Evolutionary conservation across 1,140 invertebrate genomes (phyloP).

Genomic region (Cotesia glomerata): DNA sequence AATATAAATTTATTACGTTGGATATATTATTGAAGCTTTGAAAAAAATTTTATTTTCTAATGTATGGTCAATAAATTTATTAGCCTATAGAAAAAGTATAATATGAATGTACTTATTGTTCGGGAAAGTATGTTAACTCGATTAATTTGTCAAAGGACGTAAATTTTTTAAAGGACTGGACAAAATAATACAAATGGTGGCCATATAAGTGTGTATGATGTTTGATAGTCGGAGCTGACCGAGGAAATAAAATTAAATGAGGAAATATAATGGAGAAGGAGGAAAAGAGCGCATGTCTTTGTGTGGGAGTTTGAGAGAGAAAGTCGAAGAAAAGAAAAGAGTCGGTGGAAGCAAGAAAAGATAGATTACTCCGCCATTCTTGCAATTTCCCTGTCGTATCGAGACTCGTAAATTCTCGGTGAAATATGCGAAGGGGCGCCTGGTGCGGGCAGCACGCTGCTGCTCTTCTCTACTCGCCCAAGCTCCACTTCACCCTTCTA

Average conservation of each 20-base stretch:
- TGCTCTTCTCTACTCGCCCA: constrained; percentile 48
- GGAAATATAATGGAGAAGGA: constrained; percentile 40
- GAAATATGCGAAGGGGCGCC: constrained; percentile 76
- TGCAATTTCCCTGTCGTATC: constrained; percentile 81
- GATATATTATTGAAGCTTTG: too few relatives aligned
- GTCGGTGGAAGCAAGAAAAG: constrained; percentile 61
- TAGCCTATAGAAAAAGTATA: too few relatives aligned
- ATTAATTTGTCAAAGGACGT: too few relatives aligned
- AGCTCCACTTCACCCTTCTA: constrained; percentile 36
- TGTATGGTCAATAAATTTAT: too few relatives aligned
- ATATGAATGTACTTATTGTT: too few relatives aligned
- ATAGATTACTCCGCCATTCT: constrained; percentile 80
- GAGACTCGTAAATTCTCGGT: constrained; percentile 76
- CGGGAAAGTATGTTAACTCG: too few relatives aligned
- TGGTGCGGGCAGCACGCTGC: constrained; percentile 68
- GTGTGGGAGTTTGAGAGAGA: constrained; percentile 54
- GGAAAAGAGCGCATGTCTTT: constrained; percentile 54
- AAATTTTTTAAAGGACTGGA: too few relatives aligned
- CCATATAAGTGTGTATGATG: background rate
- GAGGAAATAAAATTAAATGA: constrained; percentile 51
- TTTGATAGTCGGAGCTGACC: background rate
- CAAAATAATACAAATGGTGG: too few relatives aligned
- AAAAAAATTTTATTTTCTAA: too few relatives aligned
- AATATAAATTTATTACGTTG: too few relatives aligned
- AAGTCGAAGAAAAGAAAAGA: constrained; percentile 60